phyloP scores from a whole-genome alignment of 1,140 invertebrate genomes.

The Antheraea mylitta region DNA sequence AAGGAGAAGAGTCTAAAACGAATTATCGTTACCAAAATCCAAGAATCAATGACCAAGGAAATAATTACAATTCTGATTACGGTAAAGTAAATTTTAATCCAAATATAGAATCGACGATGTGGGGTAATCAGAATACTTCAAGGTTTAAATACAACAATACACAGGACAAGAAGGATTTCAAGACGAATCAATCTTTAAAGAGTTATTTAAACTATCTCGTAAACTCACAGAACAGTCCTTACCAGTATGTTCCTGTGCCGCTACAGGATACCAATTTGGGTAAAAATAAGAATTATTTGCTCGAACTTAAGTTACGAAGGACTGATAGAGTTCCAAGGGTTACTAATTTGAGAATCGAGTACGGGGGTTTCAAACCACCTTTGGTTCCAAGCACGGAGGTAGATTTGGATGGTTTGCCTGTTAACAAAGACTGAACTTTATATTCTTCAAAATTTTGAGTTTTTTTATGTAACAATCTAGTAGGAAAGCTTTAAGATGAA shows the following conservation, averaged over 20 bases:
- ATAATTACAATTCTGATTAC: constrained; percentile 4
- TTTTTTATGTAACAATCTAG: too few relatives aligned
- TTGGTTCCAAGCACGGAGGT: constrained; percentile 89
- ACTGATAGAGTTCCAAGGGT: constrained; percentile 79
- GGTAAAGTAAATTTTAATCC: constrained; percentile 36
- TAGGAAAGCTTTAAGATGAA: too few relatives aligned
- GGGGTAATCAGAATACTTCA: constrained; percentile 60
- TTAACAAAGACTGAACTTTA: constrained; percentile 49
- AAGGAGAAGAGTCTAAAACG: constrained; percentile 8
- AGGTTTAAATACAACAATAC: constrained; percentile 48
- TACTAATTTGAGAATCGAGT: constrained; percentile 84
- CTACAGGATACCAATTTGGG: constrained; percentile 33
- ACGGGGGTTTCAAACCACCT: constrained; percentile 90
- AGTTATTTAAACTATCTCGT: constrained; percentile 37
- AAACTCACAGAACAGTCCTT: constrained; percentile 22
- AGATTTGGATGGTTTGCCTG: constrained; percentile 83
- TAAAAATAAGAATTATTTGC: constrained; percentile 46
- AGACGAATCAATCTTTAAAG: constrained; percentile 17
- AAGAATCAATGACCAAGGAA: background rate
- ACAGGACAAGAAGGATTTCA: constrained; percentile 26
- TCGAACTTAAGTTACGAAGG: constrained; percentile 57
- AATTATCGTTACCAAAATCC: constrained; percentile 18
- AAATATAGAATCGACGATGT: constrained; percentile 40
- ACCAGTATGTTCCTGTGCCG: constrained; percentile 50
- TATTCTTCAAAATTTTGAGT: too few relatives aligned